phyloP scores from a whole-genome alignment of 2,113 vertebrate genomes.

The Phoenicopterus ruber region DNA sequence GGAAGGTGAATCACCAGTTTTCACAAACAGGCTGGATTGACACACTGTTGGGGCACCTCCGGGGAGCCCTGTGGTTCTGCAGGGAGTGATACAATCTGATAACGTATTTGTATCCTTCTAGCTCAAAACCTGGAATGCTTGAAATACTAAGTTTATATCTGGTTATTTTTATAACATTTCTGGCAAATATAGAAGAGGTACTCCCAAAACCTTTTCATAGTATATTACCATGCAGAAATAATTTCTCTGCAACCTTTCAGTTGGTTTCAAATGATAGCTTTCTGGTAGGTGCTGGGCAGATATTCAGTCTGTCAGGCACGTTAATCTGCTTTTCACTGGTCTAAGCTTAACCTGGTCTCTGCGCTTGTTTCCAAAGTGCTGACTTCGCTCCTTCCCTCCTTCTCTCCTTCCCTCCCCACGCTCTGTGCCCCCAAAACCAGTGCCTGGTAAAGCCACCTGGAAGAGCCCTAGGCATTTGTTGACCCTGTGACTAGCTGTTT shows the following conservation, averaged over 20 bases:
- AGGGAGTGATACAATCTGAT: background rate
- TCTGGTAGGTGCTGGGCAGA: background rate
- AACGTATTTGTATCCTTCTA: background rate
- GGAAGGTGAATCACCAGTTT: background rate
- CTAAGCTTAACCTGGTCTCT: background rate
- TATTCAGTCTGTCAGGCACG: fast-evolving
- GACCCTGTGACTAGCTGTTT: background rate
- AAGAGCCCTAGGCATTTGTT: background rate
- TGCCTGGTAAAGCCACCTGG: background rate
- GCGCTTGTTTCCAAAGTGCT: background rate
- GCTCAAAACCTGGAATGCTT: background rate
- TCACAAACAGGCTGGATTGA: background rate
- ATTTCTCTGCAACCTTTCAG: background rate
- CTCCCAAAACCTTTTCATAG: background rate
- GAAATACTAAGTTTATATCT: background rate
- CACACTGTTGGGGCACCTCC: background rate
- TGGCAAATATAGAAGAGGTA: background rate
- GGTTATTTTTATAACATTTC: background rate
- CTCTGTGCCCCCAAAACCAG: background rate
- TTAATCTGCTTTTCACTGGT: background rate
- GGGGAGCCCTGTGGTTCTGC: background rate
- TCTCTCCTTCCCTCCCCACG: background rate
- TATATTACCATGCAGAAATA: background rate
- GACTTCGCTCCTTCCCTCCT: background rate
- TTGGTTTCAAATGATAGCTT: background rate